These are phyloP conservation scores for Polydrusus tereticollis DNA, from an alignment of 2,888 invertebrate species.

Conservation along the genomic window DNA sequence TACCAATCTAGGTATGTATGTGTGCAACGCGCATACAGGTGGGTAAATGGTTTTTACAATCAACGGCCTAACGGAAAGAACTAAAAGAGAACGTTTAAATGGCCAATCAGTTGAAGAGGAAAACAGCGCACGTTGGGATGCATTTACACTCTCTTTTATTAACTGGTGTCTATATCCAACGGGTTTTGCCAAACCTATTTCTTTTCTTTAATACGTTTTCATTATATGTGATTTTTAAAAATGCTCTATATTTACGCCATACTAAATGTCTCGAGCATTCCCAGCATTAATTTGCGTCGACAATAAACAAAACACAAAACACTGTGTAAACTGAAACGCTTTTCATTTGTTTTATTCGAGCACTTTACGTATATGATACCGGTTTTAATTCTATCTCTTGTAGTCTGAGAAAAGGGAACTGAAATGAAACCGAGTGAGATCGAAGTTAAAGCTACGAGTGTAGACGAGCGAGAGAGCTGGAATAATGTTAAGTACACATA, in stretches of 20 bases:
- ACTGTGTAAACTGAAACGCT: constrained; percentile 19
- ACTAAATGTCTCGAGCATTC: constrained; percentile 2
- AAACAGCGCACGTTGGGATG: too few relatives aligned
- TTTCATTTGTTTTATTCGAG: constrained; percentile 25
- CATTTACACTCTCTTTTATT: too few relatives aligned
- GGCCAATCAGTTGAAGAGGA: too few relatives aligned
- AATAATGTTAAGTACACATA: background rate
- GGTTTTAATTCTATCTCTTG: constrained; percentile 2
- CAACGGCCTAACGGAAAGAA: too few relatives aligned
- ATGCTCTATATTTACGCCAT: background rate
- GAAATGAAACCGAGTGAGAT: background rate
- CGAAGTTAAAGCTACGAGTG: background rate
- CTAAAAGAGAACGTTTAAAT: too few relatives aligned
- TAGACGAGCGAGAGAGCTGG: background rate
- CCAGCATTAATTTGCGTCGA: constrained; percentile 11
- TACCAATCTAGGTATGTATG: too few relatives aligned
- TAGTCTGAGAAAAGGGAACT: background rate
- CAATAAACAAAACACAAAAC: constrained; percentile 6
- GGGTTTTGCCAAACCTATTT: too few relatives aligned
- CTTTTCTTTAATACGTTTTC: too few relatives aligned
- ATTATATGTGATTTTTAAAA: background rate
- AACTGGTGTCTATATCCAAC: too few relatives aligned
- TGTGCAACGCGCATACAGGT: too few relatives aligned
- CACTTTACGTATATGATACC: constrained; percentile 13
- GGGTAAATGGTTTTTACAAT: too few relatives aligned